Evolutionary conservation across 1,140 invertebrate genomes (phyloP).

Genomic region (Oncopeltus fasciatus): DNA sequence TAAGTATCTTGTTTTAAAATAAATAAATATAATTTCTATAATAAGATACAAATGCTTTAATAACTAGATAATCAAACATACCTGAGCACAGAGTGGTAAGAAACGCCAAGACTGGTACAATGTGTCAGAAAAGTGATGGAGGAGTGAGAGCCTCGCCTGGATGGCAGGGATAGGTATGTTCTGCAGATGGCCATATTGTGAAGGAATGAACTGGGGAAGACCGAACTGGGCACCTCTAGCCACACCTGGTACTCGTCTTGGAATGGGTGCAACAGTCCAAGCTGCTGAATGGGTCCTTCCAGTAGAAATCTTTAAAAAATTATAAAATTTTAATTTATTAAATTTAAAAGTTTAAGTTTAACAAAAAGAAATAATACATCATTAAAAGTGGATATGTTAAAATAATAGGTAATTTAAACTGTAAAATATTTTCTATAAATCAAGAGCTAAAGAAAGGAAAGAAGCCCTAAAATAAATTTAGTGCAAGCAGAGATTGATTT

Average conservation of each 20-base stretch:
- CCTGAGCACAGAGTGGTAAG: constrained; percentile 36
- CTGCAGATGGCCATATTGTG: constrained; percentile 41
- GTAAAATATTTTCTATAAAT: too few species aligned
- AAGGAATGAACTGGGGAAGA: constrained; percentile 37
- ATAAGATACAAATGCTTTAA: too few species aligned
- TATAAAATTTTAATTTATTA: not conserved
- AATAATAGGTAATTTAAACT: too few species aligned
- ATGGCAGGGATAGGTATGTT: constrained; percentile 36
- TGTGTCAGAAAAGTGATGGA: constrained; percentile 47
- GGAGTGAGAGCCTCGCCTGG: constrained; percentile 38
- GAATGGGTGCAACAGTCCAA: constrained; percentile 42
- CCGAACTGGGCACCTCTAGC: constrained; percentile 37
- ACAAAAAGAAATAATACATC: too few species aligned
- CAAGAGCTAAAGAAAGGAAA: too few species aligned
- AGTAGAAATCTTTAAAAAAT: constrained; percentile 35
- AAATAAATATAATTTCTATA: too few species aligned
- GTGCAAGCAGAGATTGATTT: too few species aligned
- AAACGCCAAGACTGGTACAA: constrained; percentile 48
- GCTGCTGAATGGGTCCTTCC: constrained; percentile 48
- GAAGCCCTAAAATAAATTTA: too few species aligned
- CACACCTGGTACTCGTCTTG: constrained; percentile 31
- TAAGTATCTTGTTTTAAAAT: too few species aligned
- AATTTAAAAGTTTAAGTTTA: too few species aligned
- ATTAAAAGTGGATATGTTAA: too few species aligned
- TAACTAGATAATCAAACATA: constrained; percentile 20